These are phyloP conservation scores for Eurystomus glaucurus DNA, from an alignment of 2,797 vertebrate genomes.

Conservation along the genomic window DNA sequence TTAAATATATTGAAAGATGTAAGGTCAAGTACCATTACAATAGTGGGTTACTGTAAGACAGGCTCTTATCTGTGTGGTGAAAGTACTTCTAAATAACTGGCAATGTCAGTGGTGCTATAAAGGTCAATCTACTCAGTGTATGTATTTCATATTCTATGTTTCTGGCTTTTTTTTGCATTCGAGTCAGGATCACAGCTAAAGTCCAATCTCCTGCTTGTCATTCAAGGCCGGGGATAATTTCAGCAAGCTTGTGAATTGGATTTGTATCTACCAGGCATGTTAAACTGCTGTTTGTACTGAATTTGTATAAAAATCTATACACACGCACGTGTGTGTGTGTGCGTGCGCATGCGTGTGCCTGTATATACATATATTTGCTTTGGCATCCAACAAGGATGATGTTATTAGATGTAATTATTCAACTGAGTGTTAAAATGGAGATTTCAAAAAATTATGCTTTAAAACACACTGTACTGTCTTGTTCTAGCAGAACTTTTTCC, in stretches of 20 bases:
- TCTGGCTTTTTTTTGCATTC: not conserved
- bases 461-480: not conserved
- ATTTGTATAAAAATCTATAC: not conserved
- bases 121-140: not conserved
- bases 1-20: not conserved
- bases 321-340: rapidly evolving
- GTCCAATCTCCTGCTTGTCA: not conserved
- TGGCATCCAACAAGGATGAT: not conserved
- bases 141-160: not conserved
- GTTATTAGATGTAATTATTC: not conserved
- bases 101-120: not conserved
- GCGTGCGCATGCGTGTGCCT: not conserved
- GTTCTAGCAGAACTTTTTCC: not conserved
- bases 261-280: not conserved
- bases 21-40: not conserved
- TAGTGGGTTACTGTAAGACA: not conserved
- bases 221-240: not conserved
- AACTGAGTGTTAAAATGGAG: not conserved
- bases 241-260: not conserved
- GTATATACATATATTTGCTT: not conserved
- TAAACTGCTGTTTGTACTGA: not conserved
- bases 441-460: not conserved
- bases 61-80: not conserved
- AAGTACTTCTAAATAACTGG: not conserved
- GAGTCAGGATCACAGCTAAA: not conserved